Conservation (phyloP, 2,113 vertebrate genomes). For the Apeltes quadracus region DNA sequence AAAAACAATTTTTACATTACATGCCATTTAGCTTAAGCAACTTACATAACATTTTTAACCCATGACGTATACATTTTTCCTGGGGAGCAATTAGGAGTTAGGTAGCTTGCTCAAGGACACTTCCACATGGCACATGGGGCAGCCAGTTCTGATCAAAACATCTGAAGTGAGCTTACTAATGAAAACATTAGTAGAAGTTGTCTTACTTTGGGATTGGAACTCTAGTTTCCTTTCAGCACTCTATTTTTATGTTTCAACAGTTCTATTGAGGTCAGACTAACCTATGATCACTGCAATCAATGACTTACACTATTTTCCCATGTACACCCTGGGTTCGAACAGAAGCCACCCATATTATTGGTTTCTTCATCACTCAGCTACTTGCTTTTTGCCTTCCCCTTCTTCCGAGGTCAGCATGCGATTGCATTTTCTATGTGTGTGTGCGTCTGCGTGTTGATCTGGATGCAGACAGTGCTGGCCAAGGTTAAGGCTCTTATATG, state of each 20-base stretch:
- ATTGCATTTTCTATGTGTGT: slow-evolving; percentile 42
- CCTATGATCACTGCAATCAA: neutral
- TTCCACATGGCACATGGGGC: no score
- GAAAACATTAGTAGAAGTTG: neutral
- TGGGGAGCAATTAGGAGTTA: no score
- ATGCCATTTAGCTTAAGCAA: no score
- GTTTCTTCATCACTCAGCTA: slow-evolving; percentile 2
- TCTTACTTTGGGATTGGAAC: neutral
- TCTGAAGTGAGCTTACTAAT: neutral
- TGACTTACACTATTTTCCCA: neutral
- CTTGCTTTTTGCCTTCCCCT: neutral
- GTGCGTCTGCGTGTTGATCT: slow-evolving; percentile 38
- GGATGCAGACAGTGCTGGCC: slow-evolving; percentile 52
- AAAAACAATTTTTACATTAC: neutral
- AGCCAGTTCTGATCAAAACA: neutral
- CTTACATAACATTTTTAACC: no score
- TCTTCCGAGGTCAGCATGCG: slow-evolving; percentile 42
- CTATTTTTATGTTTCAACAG: neutral
- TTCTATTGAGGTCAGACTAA: neutral
- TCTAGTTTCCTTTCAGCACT: neutral
- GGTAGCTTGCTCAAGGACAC: no score
- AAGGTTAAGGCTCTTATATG: slow-evolving; percentile 72
- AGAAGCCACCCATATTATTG: neutral
- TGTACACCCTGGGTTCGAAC: neutral
- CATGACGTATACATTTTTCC: no score